Evolutionary conservation across 2,113 vertebrate species (phyloP), one percentile per base, ranked within the genome.

Genomic region (Fregetta grallaria): DNA sequence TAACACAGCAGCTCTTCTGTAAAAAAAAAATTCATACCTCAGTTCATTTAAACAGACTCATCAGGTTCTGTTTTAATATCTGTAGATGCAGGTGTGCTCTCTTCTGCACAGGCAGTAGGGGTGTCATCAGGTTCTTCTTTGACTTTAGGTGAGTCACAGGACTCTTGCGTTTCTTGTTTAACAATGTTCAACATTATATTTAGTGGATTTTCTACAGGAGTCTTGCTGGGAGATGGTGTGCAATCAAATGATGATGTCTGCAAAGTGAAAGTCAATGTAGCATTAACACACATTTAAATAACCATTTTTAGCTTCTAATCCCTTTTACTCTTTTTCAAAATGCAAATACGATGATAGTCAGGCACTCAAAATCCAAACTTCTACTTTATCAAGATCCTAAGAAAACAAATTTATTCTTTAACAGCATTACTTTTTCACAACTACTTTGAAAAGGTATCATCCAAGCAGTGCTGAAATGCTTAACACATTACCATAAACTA

Each of bases 141-240:
- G 94, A 99, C 96, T 89, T 98, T 98, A 56, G 98, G 97, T 50
- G 95, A 89, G 83, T 97, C 97, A 97, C 98, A 98, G 21, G 98
- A 91, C 40, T 98, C 98, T 61, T 97, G 97, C n/a, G 98, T 94
- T 88, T 99, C 99, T 16, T 98, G 98, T 98, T 99, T 99, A 27
- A 99, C 94, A 97, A 98, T 98, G 97, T 98, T 97, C 97, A 98
- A 98, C 97, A 99, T 99, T 88, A 98, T 97, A 95, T 98, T 98
- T 97, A 99, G 98, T 78, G 99, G 99, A 73, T 99, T 99, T 91
- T 99, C 99, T 38, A 98, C 95, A 32, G 99, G 98, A 91, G 98
- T 97, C 97, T 99, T 99, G 98, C 98, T 99, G 87, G 99, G 99
- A 59, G 99, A 99, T 7, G 99, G 99, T 13, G 99, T 99, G 93